Evolutionary conservation across 1,140 invertebrate species (phyloP).

Genomic region (Chrysomallon squamiferum): DNA sequence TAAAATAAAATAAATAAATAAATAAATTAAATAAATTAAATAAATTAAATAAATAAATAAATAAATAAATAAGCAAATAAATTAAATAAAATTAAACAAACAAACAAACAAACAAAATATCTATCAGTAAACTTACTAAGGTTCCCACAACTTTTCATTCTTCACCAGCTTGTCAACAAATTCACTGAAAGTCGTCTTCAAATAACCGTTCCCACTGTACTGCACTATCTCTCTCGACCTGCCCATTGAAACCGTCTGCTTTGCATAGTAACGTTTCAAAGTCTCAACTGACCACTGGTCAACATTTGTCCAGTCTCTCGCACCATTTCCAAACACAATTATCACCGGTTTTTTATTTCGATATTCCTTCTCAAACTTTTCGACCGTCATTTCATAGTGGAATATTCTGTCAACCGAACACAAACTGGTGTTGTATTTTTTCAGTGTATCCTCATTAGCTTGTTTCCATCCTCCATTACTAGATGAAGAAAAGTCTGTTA

Average conservation of each 20-base stretch:
- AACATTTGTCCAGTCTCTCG: slow-evolving; percentile 48
- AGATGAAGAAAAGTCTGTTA: neutral
- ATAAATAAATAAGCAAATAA: no score
- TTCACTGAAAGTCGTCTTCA: slow-evolving; percentile 36
- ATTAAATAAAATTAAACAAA: no score
- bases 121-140: slow-evolving; percentile 44
- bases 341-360: slow-evolving; percentile 52
- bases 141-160: slow-evolving; percentile 28
- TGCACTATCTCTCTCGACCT: slow-evolving; percentile 53
- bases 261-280: slow-evolving; percentile 43
- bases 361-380: slow-evolving; percentile 49
- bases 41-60: no score
- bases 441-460: slow-evolving; percentile 21
- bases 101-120: no score
- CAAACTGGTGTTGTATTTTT: slow-evolving; percentile 22
- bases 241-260: slow-evolving; percentile 45
- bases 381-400: slow-evolving; percentile 26
- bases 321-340: slow-evolving; percentile 49
- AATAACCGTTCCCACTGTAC: slow-evolving; percentile 50
- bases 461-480: slow-evolving; percentile 35
- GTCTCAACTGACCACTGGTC: slow-evolving; percentile 38
- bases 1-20: no score
- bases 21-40: no score
- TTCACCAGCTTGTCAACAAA: slow-evolving; percentile 39
- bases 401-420: slow-evolving; percentile 45